Evolutionary conservation across 35 echinoderm and acorn worm species (phyloP), one percentile per base, ranked within the genome.

Genomic region (Apostichopus californicus): DNA sequence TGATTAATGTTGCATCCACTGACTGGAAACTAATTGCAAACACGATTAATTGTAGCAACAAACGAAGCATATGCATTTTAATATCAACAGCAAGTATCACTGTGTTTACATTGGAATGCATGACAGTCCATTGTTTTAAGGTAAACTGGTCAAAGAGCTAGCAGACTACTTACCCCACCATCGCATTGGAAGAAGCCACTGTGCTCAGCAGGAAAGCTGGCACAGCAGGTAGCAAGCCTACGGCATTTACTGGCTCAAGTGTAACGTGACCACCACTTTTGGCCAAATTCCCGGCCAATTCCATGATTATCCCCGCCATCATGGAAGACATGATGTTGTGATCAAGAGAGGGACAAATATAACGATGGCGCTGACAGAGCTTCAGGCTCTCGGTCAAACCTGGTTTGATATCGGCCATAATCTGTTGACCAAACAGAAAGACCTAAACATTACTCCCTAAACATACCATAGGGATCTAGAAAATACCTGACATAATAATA

Each of bases 281-380:
- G 21, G 46, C 14, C 26, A 94, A 22, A 54, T 18, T 65, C 15
- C 22, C 65, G 1, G 93, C 72, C 59, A 94, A 25, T 11, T 90
- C 93, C 34, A 88, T 70, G n/a, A 94, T 55, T 3, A 75, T 55
- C 17, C 77, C 88, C 0, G 93, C 78, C 88, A 94, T 90, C 9
- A 94, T 54, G 7, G 88, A 72, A 5, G 93, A 77, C 11, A 94
- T 70, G 53, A 94, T 61, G 15, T 91, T 80, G 61, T 91, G 78
- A 25, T 89, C 79, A 46, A 91, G 64, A 0, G 54, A 56, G 11
- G 93, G 93, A 28, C 68, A 80, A 20, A 91, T 1, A 17, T 60
- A 25, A 9, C 87, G 93, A 13, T 94, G 88, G 10, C 87, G 59
- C 24, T 77, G 92, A 56, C 89, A 91, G 3, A 79, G 52, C 52